Conservation (phyloP, 2,113 vertebrate genomes). For the Oxyruncus cristatus region DNA sequence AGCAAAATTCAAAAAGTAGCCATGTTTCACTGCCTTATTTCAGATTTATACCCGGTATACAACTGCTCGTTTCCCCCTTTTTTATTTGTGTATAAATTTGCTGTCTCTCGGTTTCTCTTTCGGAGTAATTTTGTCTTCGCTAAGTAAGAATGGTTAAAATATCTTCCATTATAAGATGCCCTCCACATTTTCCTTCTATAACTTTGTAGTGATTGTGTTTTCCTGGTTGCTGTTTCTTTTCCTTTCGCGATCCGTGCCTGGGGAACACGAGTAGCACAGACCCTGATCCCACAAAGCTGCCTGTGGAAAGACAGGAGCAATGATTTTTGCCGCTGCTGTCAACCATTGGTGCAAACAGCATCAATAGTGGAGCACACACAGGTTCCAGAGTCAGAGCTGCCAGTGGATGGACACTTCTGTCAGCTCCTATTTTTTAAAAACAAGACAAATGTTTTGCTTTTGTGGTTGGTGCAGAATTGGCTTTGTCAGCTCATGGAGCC, state of each 20-base stretch:
- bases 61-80: not conserved
- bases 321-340: not conserved
- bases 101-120: not conserved
- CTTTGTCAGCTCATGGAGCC: not conserved
- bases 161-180: not conserved
- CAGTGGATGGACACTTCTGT: not conserved
- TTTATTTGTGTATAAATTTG: not conserved
- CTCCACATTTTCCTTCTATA: not conserved
- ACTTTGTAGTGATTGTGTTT: not conserved
- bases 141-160: not conserved
- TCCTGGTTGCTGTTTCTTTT: not conserved
- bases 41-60: not conserved
- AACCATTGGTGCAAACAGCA: not conserved
- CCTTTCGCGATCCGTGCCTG: not conserved
- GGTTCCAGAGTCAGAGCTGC: not conserved
- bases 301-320: not conserved
- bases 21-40: not conserved
- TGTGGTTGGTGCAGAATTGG: not conserved
- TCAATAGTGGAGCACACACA: not conserved
- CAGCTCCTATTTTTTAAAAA: not conserved
- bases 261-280: too few species aligned
- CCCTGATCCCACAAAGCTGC: not conserved
- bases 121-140: not conserved
- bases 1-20: not conserved
- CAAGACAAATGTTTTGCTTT: not conserved